phyloP scores from a whole-genome alignment of 2,797 vertebrate genomes.

The Aselliscus stoliczkanus region DNA sequence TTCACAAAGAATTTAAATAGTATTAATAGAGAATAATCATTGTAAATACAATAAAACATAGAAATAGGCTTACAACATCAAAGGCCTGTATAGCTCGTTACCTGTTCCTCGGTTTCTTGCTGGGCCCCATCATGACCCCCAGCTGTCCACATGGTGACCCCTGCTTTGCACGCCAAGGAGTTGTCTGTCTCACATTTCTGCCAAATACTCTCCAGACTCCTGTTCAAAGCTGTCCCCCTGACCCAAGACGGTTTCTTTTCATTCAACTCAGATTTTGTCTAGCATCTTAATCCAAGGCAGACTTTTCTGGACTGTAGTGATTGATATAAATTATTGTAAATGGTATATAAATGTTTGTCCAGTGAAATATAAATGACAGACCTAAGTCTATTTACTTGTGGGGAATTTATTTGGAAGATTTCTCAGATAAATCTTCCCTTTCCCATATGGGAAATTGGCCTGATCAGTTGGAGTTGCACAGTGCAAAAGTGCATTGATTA shows the following conservation, averaged over 20 bases:
- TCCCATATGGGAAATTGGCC: neutral
- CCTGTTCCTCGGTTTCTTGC: neutral
- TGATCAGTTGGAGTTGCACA: neutral
- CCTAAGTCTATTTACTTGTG: neutral
- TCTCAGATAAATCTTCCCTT: neutral
- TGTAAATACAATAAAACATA: neutral
- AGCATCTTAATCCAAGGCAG: neutral
- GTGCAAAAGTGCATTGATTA: neutral
- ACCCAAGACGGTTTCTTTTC: neutral
- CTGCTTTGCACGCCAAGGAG: neutral
- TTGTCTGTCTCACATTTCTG: neutral
- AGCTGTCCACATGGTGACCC: neutral
- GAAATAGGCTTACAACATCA: neutral
- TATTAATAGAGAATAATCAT: neutral
- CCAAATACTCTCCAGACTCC: neutral
- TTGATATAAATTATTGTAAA: neutral
- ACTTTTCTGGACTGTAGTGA: neutral
- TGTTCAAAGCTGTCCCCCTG: neutral
- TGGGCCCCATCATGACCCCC: neutral
- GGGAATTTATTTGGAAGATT: neutral
- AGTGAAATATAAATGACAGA: neutral
- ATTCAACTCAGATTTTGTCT: neutral
- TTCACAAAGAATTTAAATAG: neutral
- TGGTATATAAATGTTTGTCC: neutral
- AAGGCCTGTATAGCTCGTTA: neutral